Base-by-base conservation (phyloP, 2,797 vertebrate genomes). In the Cryptoblepharus egeriae region DNA sequence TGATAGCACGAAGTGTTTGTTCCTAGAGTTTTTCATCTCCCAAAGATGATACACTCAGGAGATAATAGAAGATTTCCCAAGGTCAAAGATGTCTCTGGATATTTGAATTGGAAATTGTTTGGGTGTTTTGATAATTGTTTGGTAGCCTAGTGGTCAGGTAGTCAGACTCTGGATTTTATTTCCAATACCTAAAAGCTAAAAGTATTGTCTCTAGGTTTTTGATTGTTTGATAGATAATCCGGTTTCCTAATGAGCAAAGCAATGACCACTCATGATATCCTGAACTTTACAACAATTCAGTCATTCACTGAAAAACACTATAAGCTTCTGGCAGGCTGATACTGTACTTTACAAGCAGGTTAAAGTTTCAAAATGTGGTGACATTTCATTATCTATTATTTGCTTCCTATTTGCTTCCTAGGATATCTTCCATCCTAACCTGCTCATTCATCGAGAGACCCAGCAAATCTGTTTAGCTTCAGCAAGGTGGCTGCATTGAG, bases 1-100 rank as follows among this genome's bases (percentile, higher is more conserved):
- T 88, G 79, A 22, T 73, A 90, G 71, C 88, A n/a, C 52, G 3
- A 70, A 79, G 28, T 55, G 55, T 22, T 10, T 22, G 82, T 77
- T 58, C 71, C 57, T 84, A 18, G 20, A 71, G 81, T 84, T 84
- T 10, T 90, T 87, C 58, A 67, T 67, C 37, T 82, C 18, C 63
- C 74, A 9, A 49, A 77, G 58, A 70, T 77, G 74, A 81, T 55
- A 65, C 8, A 16, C 55, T 49, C 72, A 86, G 87, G 82, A 87
- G 82, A 90, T 75, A 75, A 89, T 77, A 90, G 32, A 89, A 93
- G 77, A 85, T 83, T 64, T 84, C 86, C 76, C 69, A 30, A 67
- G 30, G 39, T 37, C 89, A 91, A 91, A 90, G 84, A 35, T 74
- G 80, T 32, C 81, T 32, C 83, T 30, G 35, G 71, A 30, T 61